Percentiles rank a stretch among this genome's conserved stretches.
Conservation (phyloP, 2,797 vertebrate genomes). For the Cynopterus sphinx region DNA sequence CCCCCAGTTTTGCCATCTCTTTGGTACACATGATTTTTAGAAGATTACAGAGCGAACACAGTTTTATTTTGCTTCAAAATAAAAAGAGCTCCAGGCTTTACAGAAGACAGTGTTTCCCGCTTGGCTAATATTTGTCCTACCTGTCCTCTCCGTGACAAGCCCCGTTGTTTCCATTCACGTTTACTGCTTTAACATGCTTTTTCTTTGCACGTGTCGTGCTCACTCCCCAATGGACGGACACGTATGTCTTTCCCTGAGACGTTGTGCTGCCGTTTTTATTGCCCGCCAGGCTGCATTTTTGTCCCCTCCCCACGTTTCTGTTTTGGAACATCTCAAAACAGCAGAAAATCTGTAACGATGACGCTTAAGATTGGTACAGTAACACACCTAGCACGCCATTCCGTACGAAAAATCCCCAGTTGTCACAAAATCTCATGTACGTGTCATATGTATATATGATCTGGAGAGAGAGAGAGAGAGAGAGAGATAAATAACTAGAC, state of each 20-base stretch:
- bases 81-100: neutral
- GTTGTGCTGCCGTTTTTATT: neutral
- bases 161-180: neutral
- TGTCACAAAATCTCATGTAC: neutral
- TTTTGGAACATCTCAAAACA: neutral
- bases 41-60: neutral
- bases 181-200: neutral
- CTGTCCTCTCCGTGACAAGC: neutral
- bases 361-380: neutral
- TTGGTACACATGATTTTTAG: neutral
- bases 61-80: neutral
- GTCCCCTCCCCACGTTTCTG: neutral
- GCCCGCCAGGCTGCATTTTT: too few relatives aligned
- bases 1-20: neutral
- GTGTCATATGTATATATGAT: neutral
- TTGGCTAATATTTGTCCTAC: neutral
- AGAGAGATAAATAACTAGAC: too few relatives aligned
- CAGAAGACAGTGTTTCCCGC: neutral
- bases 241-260: too few relatives aligned
- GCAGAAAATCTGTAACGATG: fast-evolving
- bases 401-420: fast-evolving
- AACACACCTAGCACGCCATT: fast-evolving
- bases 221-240: too few relatives aligned
- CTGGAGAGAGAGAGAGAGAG: too few relatives aligned
- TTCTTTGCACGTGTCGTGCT: too few relatives aligned